Conservation (phyloP, 2,797 vertebrate species). For the Hippocampus kuda region DNA sequence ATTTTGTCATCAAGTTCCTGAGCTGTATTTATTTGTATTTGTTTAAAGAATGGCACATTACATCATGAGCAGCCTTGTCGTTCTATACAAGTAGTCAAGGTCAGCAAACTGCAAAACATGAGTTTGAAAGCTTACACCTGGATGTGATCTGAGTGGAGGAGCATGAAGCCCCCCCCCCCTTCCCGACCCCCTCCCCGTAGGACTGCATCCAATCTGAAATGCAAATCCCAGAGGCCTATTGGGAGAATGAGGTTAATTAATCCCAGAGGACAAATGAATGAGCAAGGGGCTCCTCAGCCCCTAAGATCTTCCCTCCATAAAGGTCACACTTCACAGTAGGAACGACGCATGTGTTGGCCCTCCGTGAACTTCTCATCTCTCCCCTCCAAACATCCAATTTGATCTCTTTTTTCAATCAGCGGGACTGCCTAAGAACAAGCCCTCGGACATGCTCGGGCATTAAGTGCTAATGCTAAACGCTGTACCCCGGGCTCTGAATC, state of each 20-base stretch:
- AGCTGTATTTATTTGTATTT: background rate
- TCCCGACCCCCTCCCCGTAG: background rate
- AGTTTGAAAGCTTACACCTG: conserved; percentile 32
- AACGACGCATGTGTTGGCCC: conserved; percentile 41
- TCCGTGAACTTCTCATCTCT: conserved; percentile 33
- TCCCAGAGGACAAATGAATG: conserved; percentile 51
- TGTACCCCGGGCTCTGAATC: conserved; percentile 42
- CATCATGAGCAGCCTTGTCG: background rate
- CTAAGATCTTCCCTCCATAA: conserved; percentile 47
- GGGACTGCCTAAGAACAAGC: conserved; percentile 37
- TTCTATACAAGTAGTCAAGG: background rate
- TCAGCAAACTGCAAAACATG: background rate
- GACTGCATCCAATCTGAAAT: conserved; percentile 31
- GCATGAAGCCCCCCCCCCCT: background rate
- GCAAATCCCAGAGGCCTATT: conserved; percentile 49
- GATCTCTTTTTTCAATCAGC: conserved; percentile 50
- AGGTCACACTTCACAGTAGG: conserved; percentile 60
- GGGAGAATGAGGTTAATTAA: conserved; percentile 59
- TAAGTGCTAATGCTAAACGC: conserved; percentile 52
- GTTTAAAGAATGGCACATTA: background rate
- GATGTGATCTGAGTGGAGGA: conserved; percentile 14
- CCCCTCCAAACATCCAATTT: conserved; percentile 51
- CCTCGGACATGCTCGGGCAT: conserved; percentile 39
- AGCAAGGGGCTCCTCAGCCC: conserved; percentile 35
- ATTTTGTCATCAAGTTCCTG: background rate